Conservation (phyloP, 1,140 invertebrate genomes). For the Stegodyphus dumicola region DNA sequence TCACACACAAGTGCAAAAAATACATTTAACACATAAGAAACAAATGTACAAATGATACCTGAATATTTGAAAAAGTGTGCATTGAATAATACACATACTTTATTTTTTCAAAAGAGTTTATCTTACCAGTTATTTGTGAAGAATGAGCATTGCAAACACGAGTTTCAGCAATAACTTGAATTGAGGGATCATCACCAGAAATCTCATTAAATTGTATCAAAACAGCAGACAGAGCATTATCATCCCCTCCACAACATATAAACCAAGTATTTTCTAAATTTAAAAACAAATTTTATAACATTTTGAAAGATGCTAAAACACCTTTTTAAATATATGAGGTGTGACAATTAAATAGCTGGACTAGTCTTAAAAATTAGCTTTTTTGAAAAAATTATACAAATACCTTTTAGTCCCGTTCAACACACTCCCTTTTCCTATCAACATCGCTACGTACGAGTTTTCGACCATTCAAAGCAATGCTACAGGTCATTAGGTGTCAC, state of each 20-base stretch:
- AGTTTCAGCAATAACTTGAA: background rate
- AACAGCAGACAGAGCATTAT: background rate
- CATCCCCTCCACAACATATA: background rate
- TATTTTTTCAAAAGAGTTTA: background rate
- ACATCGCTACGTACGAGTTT: background rate
- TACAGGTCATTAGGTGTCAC: background rate
- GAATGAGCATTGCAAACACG: background rate
- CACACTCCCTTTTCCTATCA: background rate
- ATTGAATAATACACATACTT: background rate
- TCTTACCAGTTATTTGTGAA: background rate
- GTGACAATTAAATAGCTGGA: background rate
- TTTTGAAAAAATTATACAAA: background rate
- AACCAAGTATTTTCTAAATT: background rate
- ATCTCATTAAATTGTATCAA: background rate
- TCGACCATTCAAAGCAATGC: background rate
- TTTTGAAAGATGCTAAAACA: background rate
- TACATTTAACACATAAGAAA: background rate
- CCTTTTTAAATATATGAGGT: background rate
- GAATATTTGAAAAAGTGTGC: background rate
- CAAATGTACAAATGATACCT: background rate
- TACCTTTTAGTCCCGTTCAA: background rate
- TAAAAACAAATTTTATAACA: background rate
- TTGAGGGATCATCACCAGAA: background rate
- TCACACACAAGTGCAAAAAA: background rate
- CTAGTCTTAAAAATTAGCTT: conserved; percentile 8